A percentile compares a stretch with the other conserved stretches of the same genome.
These are phyloP conservation scores for Leucopternis melanops DNA, from an alignment of 2,113 vertebrate genomes.

Conservation along the genomic window DNA sequence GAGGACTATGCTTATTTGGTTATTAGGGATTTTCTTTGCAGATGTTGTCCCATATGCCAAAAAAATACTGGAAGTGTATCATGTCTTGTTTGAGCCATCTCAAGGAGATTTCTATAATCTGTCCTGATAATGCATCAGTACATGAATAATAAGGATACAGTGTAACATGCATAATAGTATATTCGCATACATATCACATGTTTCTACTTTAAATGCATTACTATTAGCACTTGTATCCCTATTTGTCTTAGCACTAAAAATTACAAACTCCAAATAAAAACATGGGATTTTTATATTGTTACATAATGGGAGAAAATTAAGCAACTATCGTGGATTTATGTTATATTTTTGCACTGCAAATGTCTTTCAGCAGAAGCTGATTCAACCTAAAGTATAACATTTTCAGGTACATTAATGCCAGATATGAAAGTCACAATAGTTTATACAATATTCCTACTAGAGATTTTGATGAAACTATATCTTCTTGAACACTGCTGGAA, in stretches of 20 bases:
- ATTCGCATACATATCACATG: not conserved
- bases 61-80: not conserved
- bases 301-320: not conserved
- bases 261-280: not conserved
- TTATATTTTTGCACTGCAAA: not conserved
- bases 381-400: not conserved
- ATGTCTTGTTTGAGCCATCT: not conserved
- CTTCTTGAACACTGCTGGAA: not conserved
- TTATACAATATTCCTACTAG: not conserved
- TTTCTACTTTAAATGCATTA: not conserved
- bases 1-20: not conserved
- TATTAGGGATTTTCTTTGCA: not conserved
- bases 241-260: not conserved
- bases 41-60: not conserved
- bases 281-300: not conserved
- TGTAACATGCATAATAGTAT: not conserved
- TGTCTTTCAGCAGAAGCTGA: not conserved
- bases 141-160: not conserved
- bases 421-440: not conserved
- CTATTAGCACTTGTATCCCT: not conserved
- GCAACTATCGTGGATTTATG: not conserved
- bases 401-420: slow-evolving; percentile 32
- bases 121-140: not conserved
- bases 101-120: not conserved
- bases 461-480: not conserved